phyloP scores from a whole-genome alignment of 2,888 invertebrate species.

The Stenolophus ochropezus region DNA sequence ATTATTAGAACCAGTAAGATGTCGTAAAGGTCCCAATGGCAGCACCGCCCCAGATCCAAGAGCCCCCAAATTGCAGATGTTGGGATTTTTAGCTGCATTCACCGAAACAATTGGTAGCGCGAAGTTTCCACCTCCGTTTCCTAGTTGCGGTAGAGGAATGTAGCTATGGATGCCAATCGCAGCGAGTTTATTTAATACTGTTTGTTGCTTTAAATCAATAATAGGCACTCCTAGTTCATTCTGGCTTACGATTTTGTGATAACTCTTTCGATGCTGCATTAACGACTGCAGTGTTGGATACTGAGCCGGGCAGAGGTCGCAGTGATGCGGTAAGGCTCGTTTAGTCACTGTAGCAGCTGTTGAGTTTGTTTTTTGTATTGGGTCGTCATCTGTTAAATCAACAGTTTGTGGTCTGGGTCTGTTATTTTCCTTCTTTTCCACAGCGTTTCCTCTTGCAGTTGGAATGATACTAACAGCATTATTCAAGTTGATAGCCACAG shows the following conservation, averaged over 20 bases:
- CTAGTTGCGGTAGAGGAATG: conserved; percentile 81
- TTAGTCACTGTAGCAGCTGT: conserved; percentile 73
- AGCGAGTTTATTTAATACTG: conserved; percentile 79
- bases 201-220: conserved; percentile 82
- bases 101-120: conserved; percentile 83
- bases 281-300: conserved; percentile 80
- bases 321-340: conserved; percentile 75
- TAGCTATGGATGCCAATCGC: conserved; percentile 83
- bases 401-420: conserved; percentile 70
- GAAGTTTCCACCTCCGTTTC: conserved; percentile 76
- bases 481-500: conserved; percentile 76
- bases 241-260: conserved; percentile 76
- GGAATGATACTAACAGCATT: conserved; percentile 79
- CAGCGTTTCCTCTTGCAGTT: conserved; percentile 66
- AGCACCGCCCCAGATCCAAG: conserved; percentile 83
- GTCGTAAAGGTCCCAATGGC: conserved; percentile 83
- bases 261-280: conserved; percentile 80
- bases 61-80: conserved; percentile 77
- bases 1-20: conserved; percentile 70
- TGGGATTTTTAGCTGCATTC: conserved; percentile 78
- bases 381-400: conserved; percentile 75
- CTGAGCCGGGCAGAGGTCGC: conserved; percentile 83
- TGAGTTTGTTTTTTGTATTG: conserved; percentile 72
- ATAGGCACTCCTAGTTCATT: conserved; percentile 84
- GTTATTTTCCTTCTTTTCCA: conserved; percentile 16